A percentile compares a stretch with the other conserved stretches of the same genome.
Evolutionary conservation across 1,140 invertebrate genomes (phyloP).

Genomic region (Glossosoma conforme): DNA sequence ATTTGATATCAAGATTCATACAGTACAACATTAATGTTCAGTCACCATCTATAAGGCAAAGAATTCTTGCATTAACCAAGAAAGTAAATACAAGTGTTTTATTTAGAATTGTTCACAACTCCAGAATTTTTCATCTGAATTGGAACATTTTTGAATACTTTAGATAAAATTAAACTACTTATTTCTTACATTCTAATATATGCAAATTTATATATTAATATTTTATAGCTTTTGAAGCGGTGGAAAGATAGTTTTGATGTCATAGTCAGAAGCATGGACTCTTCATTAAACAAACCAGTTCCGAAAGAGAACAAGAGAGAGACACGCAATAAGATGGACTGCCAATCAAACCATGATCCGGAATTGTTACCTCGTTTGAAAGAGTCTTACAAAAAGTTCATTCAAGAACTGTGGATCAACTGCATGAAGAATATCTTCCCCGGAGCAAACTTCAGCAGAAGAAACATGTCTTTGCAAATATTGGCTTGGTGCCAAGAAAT

Average conservation of each 20-base stretch:
- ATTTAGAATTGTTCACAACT: slow-evolving; percentile 20
- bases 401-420: slow-evolving; percentile 48
- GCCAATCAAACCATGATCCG: slow-evolving; percentile 19
- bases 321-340: not conserved
- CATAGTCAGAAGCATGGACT: slow-evolving; percentile 15
- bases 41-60: slow-evolving; percentile 57
- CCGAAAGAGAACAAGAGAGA: not conserved
- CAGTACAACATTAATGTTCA: slow-evolving; percentile 68
- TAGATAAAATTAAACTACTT: too few relatives aligned
- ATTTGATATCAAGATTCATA: slow-evolving; percentile 63
- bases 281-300: not conserved
- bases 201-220: not conserved
- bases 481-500: slow-evolving; percentile 38
- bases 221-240: slow-evolving; percentile 17
- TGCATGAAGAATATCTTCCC: slow-evolving; percentile 57
- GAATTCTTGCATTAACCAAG: slow-evolving; percentile 55
- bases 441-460: slow-evolving; percentile 66
- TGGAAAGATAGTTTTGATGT: slow-evolving; percentile 22
- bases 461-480: slow-evolving; percentile 59
- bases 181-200: not conserved
- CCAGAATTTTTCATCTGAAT: not conserved
- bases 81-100: slow-evolving; percentile 49
- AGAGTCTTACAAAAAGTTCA: slow-evolving; percentile 34
- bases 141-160: not conserved
- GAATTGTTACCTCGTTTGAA: slow-evolving; percentile 29